Evolutionary conservation across 1,140 invertebrate genomes (phyloP).

Genomic region (Aphaenogaster floridana): DNA sequence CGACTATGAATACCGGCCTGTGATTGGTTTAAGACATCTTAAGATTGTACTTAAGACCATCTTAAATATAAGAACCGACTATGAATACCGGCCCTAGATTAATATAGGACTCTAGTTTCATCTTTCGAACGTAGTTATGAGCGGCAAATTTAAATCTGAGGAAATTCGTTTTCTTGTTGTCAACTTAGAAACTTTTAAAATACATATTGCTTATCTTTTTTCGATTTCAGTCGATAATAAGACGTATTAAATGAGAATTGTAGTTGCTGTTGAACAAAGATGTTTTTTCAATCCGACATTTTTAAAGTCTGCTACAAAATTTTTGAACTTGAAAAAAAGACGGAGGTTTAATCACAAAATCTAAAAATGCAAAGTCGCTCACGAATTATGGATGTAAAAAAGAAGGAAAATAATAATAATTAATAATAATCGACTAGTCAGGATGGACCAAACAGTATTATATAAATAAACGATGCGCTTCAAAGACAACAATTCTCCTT

Average conservation of each 20-base stretch:
- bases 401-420: slow-evolving; percentile 1
- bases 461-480: slow-evolving; percentile 28
- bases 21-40: no score
- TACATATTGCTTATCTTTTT: neutral
- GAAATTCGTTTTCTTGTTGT: neutral
- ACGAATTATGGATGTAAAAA: neutral
- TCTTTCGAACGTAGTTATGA: neutral
- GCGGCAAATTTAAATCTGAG: slow-evolving; percentile 2
- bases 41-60: no score
- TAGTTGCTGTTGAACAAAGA: neutral
- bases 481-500: slow-evolving; percentile 58
- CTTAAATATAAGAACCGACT: no score
- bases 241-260: slow-evolving; percentile 8
- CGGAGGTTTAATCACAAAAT: neutral
- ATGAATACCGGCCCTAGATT: no score
- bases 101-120: neutral
- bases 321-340: neutral
- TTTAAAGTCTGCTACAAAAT: neutral
- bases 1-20: no score
- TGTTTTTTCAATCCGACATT: neutral
- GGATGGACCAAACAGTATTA: neutral
- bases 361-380: neutral
- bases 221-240: neutral
- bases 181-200: neutral
- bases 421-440: neutral